Percentiles rank a stretch among this genome's conserved stretches.
Evolutionary conservation across 2,888 invertebrate genomes (phyloP).

Genomic region (Helicoverpa assulta): DNA sequence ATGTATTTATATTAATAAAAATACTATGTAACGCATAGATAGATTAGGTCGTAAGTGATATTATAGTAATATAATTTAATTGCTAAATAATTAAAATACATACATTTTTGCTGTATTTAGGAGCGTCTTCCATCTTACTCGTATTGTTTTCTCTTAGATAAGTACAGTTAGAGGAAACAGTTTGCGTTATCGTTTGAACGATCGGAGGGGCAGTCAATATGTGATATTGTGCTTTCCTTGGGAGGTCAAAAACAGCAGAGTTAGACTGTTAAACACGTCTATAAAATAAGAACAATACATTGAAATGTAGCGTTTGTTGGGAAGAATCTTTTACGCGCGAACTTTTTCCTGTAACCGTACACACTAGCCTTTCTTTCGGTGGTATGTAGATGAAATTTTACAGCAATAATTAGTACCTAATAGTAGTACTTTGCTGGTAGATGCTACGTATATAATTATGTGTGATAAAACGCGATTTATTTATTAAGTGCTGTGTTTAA

Average conservation of each 20-base stretch:
- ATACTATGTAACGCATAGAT: slow-evolving; percentile 80
- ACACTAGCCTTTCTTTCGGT: slow-evolving; percentile 87
- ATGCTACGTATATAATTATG: slow-evolving; percentile 84
- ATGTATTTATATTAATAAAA: slow-evolving; percentile 80
- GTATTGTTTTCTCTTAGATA: slow-evolving; percentile 84
- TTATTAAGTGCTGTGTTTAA: slow-evolving; percentile 74
- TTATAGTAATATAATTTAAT: slow-evolving; percentile 80
- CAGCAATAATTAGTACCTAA: slow-evolving; percentile 89
- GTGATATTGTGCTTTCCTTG: slow-evolving; percentile 50
- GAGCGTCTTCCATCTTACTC: slow-evolving; percentile 89
- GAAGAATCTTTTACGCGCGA: slow-evolving; percentile 44
- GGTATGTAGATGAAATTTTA: slow-evolving; percentile 86
- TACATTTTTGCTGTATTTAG: slow-evolving; percentile 89
- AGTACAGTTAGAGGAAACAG: slow-evolving; percentile 71
- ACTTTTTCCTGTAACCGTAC: slow-evolving; percentile 64
- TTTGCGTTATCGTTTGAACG: slow-evolving; percentile 46
- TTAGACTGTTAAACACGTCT: slow-evolving; percentile 63
- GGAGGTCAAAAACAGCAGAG: slow-evolving; percentile 29
- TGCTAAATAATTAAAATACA: slow-evolving; percentile 84
- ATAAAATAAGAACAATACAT: slow-evolving; percentile 43
- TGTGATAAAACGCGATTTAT: slow-evolving; percentile 86
- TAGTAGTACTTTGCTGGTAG: slow-evolving; percentile 87
- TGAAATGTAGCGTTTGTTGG: slow-evolving; percentile 40
- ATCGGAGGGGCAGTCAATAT: slow-evolving; percentile 46
- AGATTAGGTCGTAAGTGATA: slow-evolving; percentile 87